Conservation (phyloP, 2,888 invertebrate genomes). For the Cerastis leucographa region DNA sequence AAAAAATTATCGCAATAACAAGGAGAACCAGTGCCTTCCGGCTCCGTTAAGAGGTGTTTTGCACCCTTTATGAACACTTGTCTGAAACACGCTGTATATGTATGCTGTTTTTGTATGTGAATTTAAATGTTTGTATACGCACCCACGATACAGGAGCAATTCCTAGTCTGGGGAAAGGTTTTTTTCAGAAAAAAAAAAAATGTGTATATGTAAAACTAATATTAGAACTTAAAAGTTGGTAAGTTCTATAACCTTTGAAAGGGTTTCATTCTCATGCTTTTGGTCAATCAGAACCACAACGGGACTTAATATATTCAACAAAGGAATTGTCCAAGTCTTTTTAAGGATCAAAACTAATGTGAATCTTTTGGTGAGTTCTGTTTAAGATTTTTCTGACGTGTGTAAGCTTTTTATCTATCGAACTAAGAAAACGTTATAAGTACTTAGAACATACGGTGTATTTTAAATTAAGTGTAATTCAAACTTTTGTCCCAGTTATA, state of each 20-base stretch:
- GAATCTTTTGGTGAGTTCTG: background rate
- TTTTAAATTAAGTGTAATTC: background rate
- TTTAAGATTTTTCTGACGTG: background rate
- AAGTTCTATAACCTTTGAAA: background rate
- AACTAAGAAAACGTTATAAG: background rate
- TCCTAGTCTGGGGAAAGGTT: too few relatives aligned
- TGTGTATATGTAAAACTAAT: background rate
- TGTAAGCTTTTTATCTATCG: background rate
- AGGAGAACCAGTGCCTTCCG: too few relatives aligned
- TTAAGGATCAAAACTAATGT: background rate
- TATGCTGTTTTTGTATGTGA: too few relatives aligned
- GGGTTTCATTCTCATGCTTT: background rate
- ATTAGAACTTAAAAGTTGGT: background rate
- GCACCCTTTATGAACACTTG: too few relatives aligned
- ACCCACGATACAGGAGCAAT: too few relatives aligned
- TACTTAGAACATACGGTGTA: background rate
- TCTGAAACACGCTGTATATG: too few relatives aligned
- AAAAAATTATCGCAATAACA: too few relatives aligned
- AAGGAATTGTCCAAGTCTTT: background rate
- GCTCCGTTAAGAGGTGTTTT: too few relatives aligned
- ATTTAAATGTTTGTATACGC: too few relatives aligned
- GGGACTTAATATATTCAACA: conserved; percentile 2
- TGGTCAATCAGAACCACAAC: conserved; percentile 12
- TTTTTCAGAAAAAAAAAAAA: too few relatives aligned
- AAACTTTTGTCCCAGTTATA: background rate